Base-by-base conservation (phyloP, 1,140 invertebrate species). In the Frieseomelitta varia region DNA sequence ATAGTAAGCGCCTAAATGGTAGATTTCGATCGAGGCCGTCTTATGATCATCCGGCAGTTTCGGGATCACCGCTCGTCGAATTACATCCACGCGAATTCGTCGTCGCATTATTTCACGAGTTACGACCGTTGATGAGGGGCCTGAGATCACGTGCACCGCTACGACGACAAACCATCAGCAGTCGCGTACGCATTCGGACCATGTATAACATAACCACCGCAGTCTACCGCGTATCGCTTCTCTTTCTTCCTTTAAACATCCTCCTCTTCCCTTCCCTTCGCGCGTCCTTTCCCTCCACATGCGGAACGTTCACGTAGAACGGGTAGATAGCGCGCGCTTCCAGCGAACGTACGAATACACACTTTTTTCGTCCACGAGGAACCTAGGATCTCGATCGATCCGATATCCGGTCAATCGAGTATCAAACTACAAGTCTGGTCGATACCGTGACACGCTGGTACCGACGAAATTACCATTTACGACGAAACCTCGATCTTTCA, bases 71-170 rank as follows among this genome's bases (percentile, higher is more conserved):
- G 85, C 81, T 84, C 89, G 87, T 82, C 91, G 92, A 92, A 92
- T 93, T 93, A 91, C 87, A 84, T 89, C 87, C 88, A 81, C 84
- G 86, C 72, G 87, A 86, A 88, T 91, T 89, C 86, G 87, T 87
- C 83, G 88, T 88, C 88, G 89, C 90, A 91, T 93, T 92, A 93
- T 93, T 93, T 93, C 92, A 87, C 79, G 81, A 92, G 92, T 93
- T 93, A 93, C 91, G 93, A 93, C 90, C 91, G 88, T 90, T 93
- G 91, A 93, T 93, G 92, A 93, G 91, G 90, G 92, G 92, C 91
- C 91, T 92, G 83, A 90, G 88, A 92, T 91, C 87, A 91, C 90
- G 87, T 87, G 85, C 82, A 89, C 74, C 88, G 88, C 61, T 83
- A 76, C 82, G 82, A 92, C 90, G 90, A 91, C 87, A 87, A 91